Evolutionary conservation across 1,140 invertebrate genomes (phyloP).

Genomic region (Macrosteles quadrilineatus): DNA sequence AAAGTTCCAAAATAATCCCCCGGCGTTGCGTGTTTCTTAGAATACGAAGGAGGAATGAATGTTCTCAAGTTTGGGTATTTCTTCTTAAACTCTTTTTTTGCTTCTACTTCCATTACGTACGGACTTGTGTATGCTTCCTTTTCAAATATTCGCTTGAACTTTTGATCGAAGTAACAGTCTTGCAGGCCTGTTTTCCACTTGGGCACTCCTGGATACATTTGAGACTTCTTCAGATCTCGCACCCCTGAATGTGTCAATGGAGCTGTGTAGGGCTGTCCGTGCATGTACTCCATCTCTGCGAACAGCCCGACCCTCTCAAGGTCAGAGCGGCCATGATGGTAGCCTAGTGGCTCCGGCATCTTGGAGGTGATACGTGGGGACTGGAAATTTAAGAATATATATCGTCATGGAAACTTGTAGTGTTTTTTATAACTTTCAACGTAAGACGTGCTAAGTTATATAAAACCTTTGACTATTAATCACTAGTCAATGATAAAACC

Average conservation of each 20-base stretch:
- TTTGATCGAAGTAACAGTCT: slow-evolving; percentile 40
- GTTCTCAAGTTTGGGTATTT: slow-evolving; percentile 12
- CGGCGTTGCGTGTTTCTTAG: slow-evolving; percentile 30
- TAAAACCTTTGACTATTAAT: too few species aligned
- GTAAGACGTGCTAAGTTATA: too few species aligned
- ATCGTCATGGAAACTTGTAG: too few species aligned
- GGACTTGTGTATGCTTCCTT: slow-evolving; percentile 30
- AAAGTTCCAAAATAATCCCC: slow-evolving; percentile 34
- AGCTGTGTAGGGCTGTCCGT: slow-evolving; percentile 34
- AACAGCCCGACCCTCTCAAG: slow-evolving; percentile 34
- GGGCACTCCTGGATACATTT: slow-evolving; percentile 36
- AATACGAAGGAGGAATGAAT: slow-evolving; percentile 15
- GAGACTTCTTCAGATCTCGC: slow-evolving; percentile 28
- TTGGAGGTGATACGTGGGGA: not conserved
- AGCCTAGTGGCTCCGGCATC: slow-evolving; percentile 16
- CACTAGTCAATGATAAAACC: too few species aligned
- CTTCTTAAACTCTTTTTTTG: not conserved
- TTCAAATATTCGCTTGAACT: slow-evolving; percentile 38
- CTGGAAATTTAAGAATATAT: too few species aligned
- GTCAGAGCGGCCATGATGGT: slow-evolving; percentile 27
- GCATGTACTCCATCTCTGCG: slow-evolving; percentile 35
- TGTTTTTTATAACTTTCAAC: too few species aligned
- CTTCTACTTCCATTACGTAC: slow-evolving; percentile 24
- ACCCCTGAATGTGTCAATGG: not conserved
- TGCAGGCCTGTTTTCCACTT: slow-evolving; percentile 38